A percentile compares a stretch with the other conserved stretches of the same genome.
Evolutionary conservation across 1,140 invertebrate species (phyloP).

Genomic region (Musca domestica): DNA sequence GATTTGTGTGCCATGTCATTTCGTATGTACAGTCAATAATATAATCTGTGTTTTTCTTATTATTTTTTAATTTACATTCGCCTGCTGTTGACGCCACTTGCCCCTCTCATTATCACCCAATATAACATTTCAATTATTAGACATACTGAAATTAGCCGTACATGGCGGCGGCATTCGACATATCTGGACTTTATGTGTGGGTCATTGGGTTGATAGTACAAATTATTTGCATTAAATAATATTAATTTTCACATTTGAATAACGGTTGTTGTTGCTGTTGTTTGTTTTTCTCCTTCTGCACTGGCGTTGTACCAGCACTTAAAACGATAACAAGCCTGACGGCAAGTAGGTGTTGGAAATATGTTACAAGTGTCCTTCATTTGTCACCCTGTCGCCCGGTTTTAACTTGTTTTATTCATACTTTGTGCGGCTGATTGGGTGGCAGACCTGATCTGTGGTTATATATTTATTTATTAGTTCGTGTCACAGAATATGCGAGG

Average conservation of each 20-base stretch:
- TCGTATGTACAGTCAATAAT: not conserved
- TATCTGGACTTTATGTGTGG: conserved; percentile 12
- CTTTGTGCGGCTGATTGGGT: too few relatives aligned
- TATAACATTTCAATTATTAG: conserved; percentile 14
- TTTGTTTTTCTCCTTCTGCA: not conserved
- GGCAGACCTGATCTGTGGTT: too few relatives aligned
- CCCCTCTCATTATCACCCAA: too few relatives aligned
- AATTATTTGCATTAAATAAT: conserved; percentile 18
- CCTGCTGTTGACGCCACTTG: not conserved
- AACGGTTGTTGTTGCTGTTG: not conserved
- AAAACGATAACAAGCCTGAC: conserved; percentile 6
- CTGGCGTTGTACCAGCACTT: conserved; percentile 1
- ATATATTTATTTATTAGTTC: too few relatives aligned
- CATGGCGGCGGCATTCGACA: not conserved
- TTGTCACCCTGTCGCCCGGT: too few relatives aligned
- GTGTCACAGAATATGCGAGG: too few relatives aligned
- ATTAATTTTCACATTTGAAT: not conserved
- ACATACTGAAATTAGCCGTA: not conserved
- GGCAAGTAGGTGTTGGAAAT: not conserved
- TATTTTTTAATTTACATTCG: conserved; percentile 12
- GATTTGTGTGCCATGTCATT: not conserved
- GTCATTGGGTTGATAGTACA: conserved; percentile 21
- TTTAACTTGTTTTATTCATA: too few relatives aligned
- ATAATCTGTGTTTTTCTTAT: too few relatives aligned
- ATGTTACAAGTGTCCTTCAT: conserved; percentile 15